Conservation (phyloP, 2,797 vertebrate species). For the Chiroxiphia lanceolata region DNA sequence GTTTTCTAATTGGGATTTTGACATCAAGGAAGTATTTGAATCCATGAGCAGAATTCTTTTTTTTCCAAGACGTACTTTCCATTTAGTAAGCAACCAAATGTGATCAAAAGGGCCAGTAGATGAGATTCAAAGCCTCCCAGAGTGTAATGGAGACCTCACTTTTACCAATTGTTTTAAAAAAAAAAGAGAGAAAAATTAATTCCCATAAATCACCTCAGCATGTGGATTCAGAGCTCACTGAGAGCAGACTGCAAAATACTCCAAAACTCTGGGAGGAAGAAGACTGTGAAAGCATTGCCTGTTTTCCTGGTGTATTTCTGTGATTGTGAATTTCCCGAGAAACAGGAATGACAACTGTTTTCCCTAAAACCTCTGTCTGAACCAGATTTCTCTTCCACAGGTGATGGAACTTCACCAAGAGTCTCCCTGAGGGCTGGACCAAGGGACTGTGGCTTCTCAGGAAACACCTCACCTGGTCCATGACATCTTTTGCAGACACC, state of each 20-base stretch:
- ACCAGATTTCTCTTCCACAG: background rate
- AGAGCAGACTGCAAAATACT: background rate
- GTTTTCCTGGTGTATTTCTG: background rate
- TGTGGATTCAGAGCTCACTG: background rate
- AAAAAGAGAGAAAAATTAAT: background rate
- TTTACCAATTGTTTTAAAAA: background rate
- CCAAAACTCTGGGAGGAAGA: background rate
- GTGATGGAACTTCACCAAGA: background rate
- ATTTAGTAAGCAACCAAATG: background rate
- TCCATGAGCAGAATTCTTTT: background rate
- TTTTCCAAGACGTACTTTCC: background rate
- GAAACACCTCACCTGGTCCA: too few species aligned
- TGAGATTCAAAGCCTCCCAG: background rate
- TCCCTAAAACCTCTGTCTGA: background rate
- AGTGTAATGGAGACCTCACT: background rate
- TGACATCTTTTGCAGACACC: background rate
- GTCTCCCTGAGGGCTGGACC: background rate
- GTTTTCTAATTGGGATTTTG: background rate
- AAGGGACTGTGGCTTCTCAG: background rate
- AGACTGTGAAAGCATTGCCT: background rate
- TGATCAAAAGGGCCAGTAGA: background rate
- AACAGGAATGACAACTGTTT: background rate
- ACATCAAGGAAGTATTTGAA: background rate
- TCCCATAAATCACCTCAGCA: background rate
- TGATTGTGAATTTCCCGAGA: background rate